Conservation (phyloP, 2,888 invertebrate genomes). For the Parapristionchus giblindavisi region DNA sequence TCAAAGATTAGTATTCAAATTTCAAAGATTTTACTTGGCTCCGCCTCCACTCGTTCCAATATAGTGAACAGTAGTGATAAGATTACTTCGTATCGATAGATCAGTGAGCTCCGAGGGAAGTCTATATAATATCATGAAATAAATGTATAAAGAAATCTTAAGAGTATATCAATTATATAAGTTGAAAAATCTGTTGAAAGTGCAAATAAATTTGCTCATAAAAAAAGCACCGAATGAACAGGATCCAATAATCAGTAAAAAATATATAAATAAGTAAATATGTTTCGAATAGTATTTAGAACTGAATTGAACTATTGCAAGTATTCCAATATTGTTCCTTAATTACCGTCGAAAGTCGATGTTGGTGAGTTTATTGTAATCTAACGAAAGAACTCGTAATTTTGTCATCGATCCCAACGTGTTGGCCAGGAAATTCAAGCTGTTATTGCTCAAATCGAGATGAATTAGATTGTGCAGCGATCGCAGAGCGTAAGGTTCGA, state of each 20-base stretch:
- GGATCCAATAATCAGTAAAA: background rate
- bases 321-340: background rate
- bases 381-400: conserved; percentile 48
- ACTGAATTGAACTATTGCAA: background rate
- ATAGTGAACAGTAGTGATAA: conserved; percentile 51
- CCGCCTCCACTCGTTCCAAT: conserved; percentile 33
- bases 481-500: conserved; percentile 54
- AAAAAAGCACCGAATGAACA: no score
- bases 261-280: background rate
- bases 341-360: conserved; percentile 52
- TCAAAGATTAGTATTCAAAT: background rate
- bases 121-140: no score
- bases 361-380: conserved; percentile 53
- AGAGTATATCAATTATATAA: no score
- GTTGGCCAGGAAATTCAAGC: conserved; percentile 54
- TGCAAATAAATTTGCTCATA: no score
- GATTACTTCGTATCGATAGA: conserved; percentile 54
- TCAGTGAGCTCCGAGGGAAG: conserved; percentile 56
- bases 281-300: background rate
- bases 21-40: conserved; percentile 35
- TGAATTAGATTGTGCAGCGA: conserved; percentile 56
- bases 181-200: no score
- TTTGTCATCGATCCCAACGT: conserved; percentile 43
- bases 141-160: no score
- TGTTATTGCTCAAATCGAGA: conserved; percentile 55